These are phyloP conservation scores for Hyperopisus bebe DNA, from an alignment of 2,113 vertebrate genomes.

Conservation along the genomic window DNA sequence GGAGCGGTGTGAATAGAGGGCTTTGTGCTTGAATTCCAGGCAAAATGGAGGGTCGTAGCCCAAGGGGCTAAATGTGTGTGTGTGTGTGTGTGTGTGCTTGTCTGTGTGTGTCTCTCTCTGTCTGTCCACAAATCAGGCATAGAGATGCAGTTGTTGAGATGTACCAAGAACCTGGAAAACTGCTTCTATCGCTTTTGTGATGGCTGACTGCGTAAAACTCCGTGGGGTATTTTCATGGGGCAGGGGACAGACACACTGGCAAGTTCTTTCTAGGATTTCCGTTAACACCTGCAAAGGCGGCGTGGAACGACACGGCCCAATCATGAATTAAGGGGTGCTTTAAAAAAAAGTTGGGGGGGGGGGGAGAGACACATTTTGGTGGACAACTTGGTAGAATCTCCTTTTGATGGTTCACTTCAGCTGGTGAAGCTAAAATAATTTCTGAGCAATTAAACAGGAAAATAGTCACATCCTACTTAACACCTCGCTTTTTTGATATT, in stretches of 20 bases:
- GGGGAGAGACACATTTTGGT: background rate
- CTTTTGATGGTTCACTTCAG: background rate
- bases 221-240: background rate
- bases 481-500: background rate
- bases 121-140: background rate
- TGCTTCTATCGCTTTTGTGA: background rate
- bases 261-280: background rate
- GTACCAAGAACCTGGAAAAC: background rate
- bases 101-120: background rate
- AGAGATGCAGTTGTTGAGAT: background rate
- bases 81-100: background rate
- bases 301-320: background rate
- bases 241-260: background rate
- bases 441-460: background rate
- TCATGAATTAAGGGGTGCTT: background rate
- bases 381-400: background rate
- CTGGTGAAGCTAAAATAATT: background rate
- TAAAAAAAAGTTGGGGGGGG: background rate
- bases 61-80: background rate
- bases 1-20: slow-evolving; percentile 11
- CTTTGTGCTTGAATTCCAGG: slow-evolving; percentile 25
- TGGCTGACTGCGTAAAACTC: background rate
- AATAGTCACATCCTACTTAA: background rate
- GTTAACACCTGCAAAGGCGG: background rate
- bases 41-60: slow-evolving; percentile 15